Evolutionary conservation across 2,797 vertebrate species (phyloP), one percentile per base, ranked within the genome.

Genomic region (Notoglanidium macrostoma): DNA sequence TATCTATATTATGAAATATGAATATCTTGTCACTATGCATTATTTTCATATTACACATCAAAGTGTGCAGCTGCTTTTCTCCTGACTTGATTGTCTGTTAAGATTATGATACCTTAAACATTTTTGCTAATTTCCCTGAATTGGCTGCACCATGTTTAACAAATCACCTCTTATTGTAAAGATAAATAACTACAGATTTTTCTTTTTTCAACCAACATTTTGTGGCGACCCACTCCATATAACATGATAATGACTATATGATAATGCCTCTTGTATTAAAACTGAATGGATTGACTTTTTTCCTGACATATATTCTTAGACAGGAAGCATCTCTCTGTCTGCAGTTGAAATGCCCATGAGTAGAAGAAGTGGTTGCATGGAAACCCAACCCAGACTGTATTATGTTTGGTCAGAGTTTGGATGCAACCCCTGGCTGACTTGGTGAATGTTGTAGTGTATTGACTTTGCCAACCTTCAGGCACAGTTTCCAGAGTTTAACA

Each of bases 401-500:
- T 90, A 85, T 83, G 83, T 78, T 87, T 85, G 88, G 87, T 87
- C 88, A 91, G 87, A 84, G 79, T 78, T 90, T 90, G 89, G 90
- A 91, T 73, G 51, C 77, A 86, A 72, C 83, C 90, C 90, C 89
- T 90, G 87, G 79, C 88, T 87, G 88, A 87, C 81, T 86, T 87
- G 78, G 83, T 90, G 90, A 85, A 90, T 83, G 85, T 85, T 54
- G 85, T 83, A 73, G 63, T 57, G 61, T 51, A 85, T 72, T 87
- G 87, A 83, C 87, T 68, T 72, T 85, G 88, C 87, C 90, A 91
- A 73, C 84, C 81, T 68, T 81, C 61, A 83, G 77, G 77, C 73
- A 78, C 86, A 73, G 65, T 87, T 88, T 84, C 67, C 88, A 88
- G 86, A 82, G 63, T 82, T 84, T 88, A 72, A 83, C 46, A 85